These are phyloP conservation scores for Tenebrosternarchus preto DNA, from an alignment of 2,113 vertebrate genomes.

Conservation along the genomic window DNA sequence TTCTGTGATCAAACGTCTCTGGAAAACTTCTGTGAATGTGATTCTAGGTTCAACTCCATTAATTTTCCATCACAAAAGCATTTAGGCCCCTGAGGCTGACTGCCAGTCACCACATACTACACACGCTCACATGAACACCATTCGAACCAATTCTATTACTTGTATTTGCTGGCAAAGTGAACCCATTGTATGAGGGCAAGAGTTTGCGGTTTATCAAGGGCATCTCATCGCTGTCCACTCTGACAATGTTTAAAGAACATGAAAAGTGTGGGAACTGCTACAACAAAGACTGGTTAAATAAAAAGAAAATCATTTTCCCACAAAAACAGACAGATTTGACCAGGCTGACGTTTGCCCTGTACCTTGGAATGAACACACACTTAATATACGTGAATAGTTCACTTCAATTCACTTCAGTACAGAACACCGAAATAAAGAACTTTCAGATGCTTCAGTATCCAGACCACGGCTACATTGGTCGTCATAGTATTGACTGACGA, in stretches of 20 bases:
- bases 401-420: too few relatives aligned
- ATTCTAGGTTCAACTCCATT: background rate
- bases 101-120: too few relatives aligned
- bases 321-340: too few relatives aligned
- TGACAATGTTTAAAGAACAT: background rate
- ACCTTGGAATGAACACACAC: background rate
- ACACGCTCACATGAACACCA: conserved; percentile 6
- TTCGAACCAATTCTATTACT: background rate
- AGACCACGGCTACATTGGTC: too few relatives aligned
- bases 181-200: background rate
- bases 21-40: background rate
- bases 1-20: background rate
- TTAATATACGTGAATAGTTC: background rate
- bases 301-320: too few relatives aligned
- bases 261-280: background rate
- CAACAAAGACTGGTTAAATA: background rate
- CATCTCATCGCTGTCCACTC: background rate
- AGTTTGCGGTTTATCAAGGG: background rate
- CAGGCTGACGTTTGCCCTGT: background rate
- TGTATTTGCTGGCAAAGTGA: background rate
- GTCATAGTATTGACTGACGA: too few relatives aligned
- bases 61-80: background rate
- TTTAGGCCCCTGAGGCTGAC: background rate
- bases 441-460: too few relatives aligned
- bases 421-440: too few relatives aligned